phyloP scores from a whole-genome alignment of 2,113 vertebrate genomes.

The Manacus vitellinus region DNA sequence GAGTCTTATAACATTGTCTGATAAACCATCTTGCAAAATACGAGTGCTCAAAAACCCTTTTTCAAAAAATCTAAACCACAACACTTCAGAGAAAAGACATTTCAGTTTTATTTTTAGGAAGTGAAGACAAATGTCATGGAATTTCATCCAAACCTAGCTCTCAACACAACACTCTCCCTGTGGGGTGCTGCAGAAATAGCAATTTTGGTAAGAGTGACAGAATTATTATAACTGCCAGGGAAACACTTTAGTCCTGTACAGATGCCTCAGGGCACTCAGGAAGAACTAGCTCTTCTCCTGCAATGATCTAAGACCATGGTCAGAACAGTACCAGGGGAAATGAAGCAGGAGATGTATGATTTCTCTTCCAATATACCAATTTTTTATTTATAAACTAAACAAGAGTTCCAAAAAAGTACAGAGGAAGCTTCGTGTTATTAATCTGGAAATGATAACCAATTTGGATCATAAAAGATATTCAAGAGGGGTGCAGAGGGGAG shows the following conservation, averaged over 20 bases:
- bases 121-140: not conserved
- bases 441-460: not conserved
- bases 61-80: not conserved
- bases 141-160: not conserved
- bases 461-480: not conserved
- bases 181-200: not conserved
- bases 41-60: not conserved
- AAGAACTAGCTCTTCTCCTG: not conserved
- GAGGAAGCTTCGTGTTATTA: not conserved
- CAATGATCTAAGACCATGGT: not conserved
- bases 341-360: not conserved
- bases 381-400: not conserved
- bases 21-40: not conserved
- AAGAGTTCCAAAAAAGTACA: not conserved
- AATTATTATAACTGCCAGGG: not conserved
- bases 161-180: not conserved
- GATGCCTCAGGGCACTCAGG: not conserved
- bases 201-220: conserved; percentile 20
- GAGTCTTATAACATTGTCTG: not conserved
- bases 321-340: not conserved
- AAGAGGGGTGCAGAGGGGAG: not conserved
- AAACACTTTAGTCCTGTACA: not conserved
- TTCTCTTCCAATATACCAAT: not conserved
- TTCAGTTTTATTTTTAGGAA: not conserved
- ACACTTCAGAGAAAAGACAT: not conserved